A percentile compares a stretch with the other conserved stretches of the same genome.
phyloP scores from a whole-genome alignment of 1,140 invertebrate genomes.

The Drosophila pruinosa region DNA sequence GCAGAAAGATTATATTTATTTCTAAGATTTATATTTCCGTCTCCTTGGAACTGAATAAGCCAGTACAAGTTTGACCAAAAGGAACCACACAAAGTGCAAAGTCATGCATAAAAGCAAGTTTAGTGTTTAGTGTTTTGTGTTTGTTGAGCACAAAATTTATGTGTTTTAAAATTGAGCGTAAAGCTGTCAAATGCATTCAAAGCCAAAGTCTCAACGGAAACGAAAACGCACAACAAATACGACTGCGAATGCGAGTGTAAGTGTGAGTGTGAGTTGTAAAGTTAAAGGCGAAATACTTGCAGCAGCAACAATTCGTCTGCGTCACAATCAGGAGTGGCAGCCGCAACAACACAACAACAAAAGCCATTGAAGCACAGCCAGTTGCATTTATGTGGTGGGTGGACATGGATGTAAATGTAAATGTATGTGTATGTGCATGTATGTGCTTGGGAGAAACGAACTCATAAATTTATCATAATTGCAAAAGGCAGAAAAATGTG shows the following conservation, averaged over 20 bases:
- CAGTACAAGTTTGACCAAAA: neutral
- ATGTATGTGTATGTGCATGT: constrained; percentile 26
- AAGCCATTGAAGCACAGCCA: constrained; percentile 38
- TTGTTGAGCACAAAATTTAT: constrained; percentile 19
- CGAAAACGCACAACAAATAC: constrained; percentile 2
- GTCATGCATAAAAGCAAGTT: constrained; percentile 16
- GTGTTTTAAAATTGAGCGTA: constrained; percentile 35
- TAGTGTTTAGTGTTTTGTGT: neutral
- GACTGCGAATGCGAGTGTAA: neutral
- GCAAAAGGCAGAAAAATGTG: constrained; percentile 66
- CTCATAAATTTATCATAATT: constrained; percentile 81
- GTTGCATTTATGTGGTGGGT: constrained; percentile 23
- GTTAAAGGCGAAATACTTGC: constrained; percentile 31
- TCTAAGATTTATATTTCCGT: neutral
- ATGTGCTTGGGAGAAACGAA: constrained; percentile 71
- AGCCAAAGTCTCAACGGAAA: neutral
- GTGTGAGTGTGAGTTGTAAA: too few relatives aligned
- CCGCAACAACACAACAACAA: constrained; percentile 7
- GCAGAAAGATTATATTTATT: constrained; percentile 1
- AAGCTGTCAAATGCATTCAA: constrained; percentile 41
- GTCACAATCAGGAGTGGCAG: constrained; percentile 62
- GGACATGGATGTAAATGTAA: constrained; percentile 20
- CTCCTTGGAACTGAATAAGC: neutral
- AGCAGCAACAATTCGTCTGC: constrained; percentile 62
- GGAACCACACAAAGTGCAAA: constrained; percentile 1